Base-by-base conservation (phyloP, 2,888 invertebrate genomes). In the Caenorhabditis macrosperma region DNA sequence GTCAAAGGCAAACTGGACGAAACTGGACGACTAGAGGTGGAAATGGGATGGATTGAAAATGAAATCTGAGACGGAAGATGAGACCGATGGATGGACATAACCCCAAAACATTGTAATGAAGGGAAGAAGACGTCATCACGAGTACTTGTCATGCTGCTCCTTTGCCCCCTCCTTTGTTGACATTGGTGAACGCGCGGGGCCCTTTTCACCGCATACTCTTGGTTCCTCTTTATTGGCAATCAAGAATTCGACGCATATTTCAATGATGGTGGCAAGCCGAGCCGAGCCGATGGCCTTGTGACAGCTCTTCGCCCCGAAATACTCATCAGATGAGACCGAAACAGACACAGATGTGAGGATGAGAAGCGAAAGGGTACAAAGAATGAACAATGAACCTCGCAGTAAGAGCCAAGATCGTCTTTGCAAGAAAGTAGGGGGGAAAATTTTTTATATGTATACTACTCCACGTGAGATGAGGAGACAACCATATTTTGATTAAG, bases 201-300 rank as follows among this genome's bases (percentile, higher is more conserved):
- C 24, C 67, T 24, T 75, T 67, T 75, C 61, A 50, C 60, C 52
- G 41, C 66, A 59, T 75, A 59, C 66, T 59, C 60, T 67, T 46
- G 66, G 54, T 60, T 75, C 67, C 67, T 75, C 66, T 75, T 67
- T 76, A 76, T 76, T 72, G 72, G 44, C 72, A 72, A 64, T 72
- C 72, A 57, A 72, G 63, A 61, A 63, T 63, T 71, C 22, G 22
- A 22, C 55, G 63, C 33, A 72, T 72, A 64, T 72, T 72, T 72
- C 72, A 72, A 72, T 72, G 63, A 72, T 64, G 63, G 63, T 57
- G 72, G 35, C 41, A 46, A 55, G 44, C 28, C 15, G 60, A 28
- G 26, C 12, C 30, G 44, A 46, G 12, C 28, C 12, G 33, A 28
- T 24, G 48, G 44, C 20, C 57, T 38, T 26, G 41, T 71, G 60